These are phyloP conservation scores for Theristicus caerulescens DNA, from an alignment of 2,113 vertebrate species.

Conservation along the genomic window DNA sequence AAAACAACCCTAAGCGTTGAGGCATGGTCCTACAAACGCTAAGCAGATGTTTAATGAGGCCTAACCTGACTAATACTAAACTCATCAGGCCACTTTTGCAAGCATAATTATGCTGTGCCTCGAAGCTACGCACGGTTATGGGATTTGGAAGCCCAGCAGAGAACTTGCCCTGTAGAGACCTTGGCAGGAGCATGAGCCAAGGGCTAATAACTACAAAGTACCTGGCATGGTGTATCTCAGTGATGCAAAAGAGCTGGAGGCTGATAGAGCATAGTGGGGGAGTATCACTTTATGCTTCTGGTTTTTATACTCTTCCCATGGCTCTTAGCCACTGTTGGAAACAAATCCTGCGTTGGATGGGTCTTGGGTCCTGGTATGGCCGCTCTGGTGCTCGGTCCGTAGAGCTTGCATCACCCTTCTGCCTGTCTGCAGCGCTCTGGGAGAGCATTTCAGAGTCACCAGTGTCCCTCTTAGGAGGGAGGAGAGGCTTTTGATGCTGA, in stretches of 20 bases:
- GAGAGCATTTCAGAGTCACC: background rate
- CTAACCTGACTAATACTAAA: slow-evolving; percentile 1
- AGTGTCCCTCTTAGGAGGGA: background rate
- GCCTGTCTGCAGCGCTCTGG: background rate
- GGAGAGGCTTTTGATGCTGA: background rate
- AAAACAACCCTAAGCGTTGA: background rate
- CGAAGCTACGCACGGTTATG: background rate
- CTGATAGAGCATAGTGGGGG: background rate
- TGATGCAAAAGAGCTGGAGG: slow-evolving; percentile 33
- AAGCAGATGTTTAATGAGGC: slow-evolving; percentile 39
- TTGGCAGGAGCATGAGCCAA: slow-evolving; percentile 1
- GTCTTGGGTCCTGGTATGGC: background rate
- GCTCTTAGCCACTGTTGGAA: background rate
- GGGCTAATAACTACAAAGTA: background rate
- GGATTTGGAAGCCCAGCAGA: slow-evolving; percentile 9
- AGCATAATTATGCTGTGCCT: background rate
- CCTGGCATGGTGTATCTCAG: background rate
- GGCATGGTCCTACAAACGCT: background rate
- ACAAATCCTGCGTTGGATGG: background rate
- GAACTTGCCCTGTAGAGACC: background rate
- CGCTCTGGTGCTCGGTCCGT: background rate
- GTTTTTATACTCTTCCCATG: background rate
- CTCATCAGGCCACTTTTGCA: background rate
- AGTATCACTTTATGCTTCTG: background rate
- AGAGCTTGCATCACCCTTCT: background rate